Percentiles rank a stretch among this genome's conserved stretches.
Conservation (phyloP, 1,140 invertebrate species). For the Papilio glaucus region DNA sequence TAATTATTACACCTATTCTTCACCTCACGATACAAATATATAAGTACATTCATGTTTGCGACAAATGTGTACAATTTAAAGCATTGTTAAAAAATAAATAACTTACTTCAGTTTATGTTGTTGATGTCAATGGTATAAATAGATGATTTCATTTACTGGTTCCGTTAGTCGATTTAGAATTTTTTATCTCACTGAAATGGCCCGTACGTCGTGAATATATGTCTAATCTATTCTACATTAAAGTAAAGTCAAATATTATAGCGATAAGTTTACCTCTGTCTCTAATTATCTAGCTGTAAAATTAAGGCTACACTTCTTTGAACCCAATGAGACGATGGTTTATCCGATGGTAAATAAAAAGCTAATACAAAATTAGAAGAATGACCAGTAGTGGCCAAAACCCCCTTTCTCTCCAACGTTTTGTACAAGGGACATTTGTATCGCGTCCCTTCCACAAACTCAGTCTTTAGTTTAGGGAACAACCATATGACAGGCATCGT, state of each 20-base stretch:
- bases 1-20: too few relatives aligned
- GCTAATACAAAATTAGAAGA: conserved; percentile 95
- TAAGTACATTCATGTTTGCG: too few relatives aligned
- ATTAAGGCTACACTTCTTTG: conserved; percentile 93
- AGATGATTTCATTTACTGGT: too few relatives aligned
- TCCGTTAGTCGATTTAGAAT: too few relatives aligned
- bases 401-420: conserved; percentile 92
- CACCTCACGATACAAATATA: too few relatives aligned
- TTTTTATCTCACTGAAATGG: not conserved
- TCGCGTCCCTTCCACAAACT: conserved; percentile 84
- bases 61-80: too few relatives aligned
- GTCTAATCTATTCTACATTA: not conserved
- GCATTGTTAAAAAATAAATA: too few relatives aligned
- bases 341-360: conserved; percentile 88
- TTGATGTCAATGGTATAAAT: too few relatives aligned
- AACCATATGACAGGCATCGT: conserved; percentile 90
- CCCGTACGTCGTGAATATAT: not conserved
- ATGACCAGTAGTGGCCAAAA: conserved; percentile 94
- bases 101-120: too few relatives aligned
- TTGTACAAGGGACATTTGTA: conserved; percentile 95
- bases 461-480: conserved; percentile 84
- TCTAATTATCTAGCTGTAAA: conserved; percentile 90
- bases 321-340: conserved; percentile 92
- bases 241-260: not conserved
- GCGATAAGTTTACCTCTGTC: not conserved